Conservation (phyloP, 2,797 vertebrate genomes). For the Salarias fasciatus region DNA sequence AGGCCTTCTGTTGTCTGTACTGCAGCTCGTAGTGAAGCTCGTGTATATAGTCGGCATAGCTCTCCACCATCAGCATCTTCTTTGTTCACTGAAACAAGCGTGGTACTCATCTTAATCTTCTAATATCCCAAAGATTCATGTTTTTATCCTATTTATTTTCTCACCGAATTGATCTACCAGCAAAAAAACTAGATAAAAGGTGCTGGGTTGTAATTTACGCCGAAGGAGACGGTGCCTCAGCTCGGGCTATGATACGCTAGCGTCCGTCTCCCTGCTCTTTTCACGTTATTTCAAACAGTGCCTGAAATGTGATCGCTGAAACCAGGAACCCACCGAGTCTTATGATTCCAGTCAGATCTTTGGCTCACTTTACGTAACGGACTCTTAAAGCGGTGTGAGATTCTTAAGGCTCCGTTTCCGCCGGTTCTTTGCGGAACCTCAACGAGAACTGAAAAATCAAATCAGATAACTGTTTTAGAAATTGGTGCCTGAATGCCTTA, state of each 20-base stretch:
- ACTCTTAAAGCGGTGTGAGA: slow-evolving; percentile 31
- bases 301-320: slow-evolving; percentile 49
- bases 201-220: slow-evolving; percentile 49
- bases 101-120: slow-evolving; percentile 65
- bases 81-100: slow-evolving; percentile 56
- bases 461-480: slow-evolving; percentile 19
- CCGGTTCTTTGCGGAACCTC: slow-evolving; percentile 29
- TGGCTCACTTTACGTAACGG: slow-evolving; percentile 16
- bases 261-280: slow-evolving; percentile 38
- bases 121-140: slow-evolving; percentile 81
- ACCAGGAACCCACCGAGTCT: slow-evolving; percentile 41
- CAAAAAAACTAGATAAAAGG: slow-evolving; percentile 45
- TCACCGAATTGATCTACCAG: slow-evolving; percentile 72
- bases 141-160: slow-evolving; percentile 81
- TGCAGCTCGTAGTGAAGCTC: slow-evolving; percentile 57
- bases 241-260: slow-evolving; percentile 25
- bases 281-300: slow-evolving; percentile 64
- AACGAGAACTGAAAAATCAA: slow-evolving; percentile 29
- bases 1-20: slow-evolving; percentile 60
- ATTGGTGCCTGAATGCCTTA: slow-evolving; percentile 69
- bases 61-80: slow-evolving; percentile 47
- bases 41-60: slow-evolving; percentile 60
- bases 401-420: slow-evolving; percentile 35
- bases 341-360: slow-evolving; percentile 19
- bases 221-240: slow-evolving; percentile 42